A percentile compares a stretch with the other conserved stretches of the same genome.
Conservation (phyloP, 2,113 vertebrate genomes). For the Myotis lucifugus region DNA sequence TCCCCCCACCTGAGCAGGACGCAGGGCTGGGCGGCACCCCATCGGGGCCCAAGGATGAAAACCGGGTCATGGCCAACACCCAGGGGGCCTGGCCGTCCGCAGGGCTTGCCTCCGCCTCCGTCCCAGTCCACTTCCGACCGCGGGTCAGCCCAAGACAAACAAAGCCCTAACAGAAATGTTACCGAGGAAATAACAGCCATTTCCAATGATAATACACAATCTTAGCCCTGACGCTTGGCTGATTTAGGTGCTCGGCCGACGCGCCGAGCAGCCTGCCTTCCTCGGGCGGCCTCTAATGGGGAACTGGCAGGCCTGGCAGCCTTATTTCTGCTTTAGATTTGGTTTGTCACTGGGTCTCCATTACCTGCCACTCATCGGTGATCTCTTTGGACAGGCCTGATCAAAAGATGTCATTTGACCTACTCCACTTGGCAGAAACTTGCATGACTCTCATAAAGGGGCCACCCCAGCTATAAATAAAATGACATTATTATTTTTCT, state of each 20-base stretch:
- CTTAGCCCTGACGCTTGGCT: slow-evolving; percentile 94
- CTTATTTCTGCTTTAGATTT: slow-evolving; percentile 98
- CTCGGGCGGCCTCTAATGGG: slow-evolving; percentile 96
- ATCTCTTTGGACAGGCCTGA: slow-evolving; percentile 99
- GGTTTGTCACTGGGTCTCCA: slow-evolving; percentile 96
- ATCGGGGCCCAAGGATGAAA: slow-evolving; percentile 80
- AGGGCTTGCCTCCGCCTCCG: slow-evolving; percentile 79
- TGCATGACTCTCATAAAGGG: slow-evolving; percentile 97
- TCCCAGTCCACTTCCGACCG: slow-evolving; percentile 80
- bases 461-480: slow-evolving; percentile 98
- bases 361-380: slow-evolving; percentile 99
- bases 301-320: slow-evolving; percentile 98
- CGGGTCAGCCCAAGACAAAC: slow-evolving; percentile 83
- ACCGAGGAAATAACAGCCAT: slow-evolving; percentile 99
- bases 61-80: slow-evolving; percentile 79
- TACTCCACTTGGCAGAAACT: slow-evolving; percentile 95
- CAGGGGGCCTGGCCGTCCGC: slow-evolving; percentile 55
- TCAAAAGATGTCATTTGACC: slow-evolving; percentile 99
- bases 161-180: slow-evolving; percentile 98
- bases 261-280: slow-evolving; percentile 94
- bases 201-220: slow-evolving; percentile 99
- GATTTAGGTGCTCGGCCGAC: slow-evolving; percentile 95
- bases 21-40: slow-evolving; percentile 66
- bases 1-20: slow-evolving; percentile 55
- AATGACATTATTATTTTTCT: slow-evolving; percentile 99